phyloP scores from a whole-genome alignment of 1,140 invertebrate genomes.

The Zaprionus tsacasi region DNA sequence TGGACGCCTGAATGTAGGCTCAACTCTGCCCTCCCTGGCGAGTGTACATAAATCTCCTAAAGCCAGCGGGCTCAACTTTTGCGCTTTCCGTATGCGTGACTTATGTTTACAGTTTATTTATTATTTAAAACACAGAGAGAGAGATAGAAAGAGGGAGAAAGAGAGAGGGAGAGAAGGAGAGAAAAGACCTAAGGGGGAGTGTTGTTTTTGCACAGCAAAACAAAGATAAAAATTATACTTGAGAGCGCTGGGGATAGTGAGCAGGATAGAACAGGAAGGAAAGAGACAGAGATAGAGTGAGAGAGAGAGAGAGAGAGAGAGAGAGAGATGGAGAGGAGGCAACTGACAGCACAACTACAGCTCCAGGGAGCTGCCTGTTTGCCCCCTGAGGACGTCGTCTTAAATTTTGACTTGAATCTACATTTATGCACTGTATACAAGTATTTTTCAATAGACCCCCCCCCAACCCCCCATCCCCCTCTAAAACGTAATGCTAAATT shows the following conservation, averaged over 20 bases:
- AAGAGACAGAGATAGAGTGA: neutral
- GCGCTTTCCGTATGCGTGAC: conserved; percentile 68
- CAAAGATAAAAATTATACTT: conserved; percentile 38
- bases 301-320: neutral
- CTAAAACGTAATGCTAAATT: conserved; percentile 59
- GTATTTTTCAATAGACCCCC: conserved; percentile 35
- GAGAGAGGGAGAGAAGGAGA: neutral
- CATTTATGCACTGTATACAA: conserved; percentile 55
- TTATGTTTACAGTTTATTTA: conserved; percentile 82
- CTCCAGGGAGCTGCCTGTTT: conserved; percentile 6
- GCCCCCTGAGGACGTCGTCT: conserved; percentile 13
- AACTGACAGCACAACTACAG: conserved; percentile 6
- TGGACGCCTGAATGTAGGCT: neutral
- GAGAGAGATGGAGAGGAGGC: neutral
- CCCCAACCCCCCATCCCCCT: neutral
- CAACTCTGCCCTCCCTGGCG: conserved; percentile 1
- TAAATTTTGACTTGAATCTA: conserved; percentile 31
- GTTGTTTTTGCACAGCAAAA: conserved; percentile 47
- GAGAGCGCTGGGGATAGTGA: conserved; percentile 8
- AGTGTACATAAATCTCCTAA: conserved; percentile 61
- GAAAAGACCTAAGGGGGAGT: conserved; percentile 59
- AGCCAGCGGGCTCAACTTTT: conserved; percentile 67
- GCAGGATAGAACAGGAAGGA: neutral
- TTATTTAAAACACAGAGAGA: conserved; percentile 68
- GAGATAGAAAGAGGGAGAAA: neutral